phyloP scores from a whole-genome alignment of 2,797 vertebrate species.

The Galago senegalensis region DNA sequence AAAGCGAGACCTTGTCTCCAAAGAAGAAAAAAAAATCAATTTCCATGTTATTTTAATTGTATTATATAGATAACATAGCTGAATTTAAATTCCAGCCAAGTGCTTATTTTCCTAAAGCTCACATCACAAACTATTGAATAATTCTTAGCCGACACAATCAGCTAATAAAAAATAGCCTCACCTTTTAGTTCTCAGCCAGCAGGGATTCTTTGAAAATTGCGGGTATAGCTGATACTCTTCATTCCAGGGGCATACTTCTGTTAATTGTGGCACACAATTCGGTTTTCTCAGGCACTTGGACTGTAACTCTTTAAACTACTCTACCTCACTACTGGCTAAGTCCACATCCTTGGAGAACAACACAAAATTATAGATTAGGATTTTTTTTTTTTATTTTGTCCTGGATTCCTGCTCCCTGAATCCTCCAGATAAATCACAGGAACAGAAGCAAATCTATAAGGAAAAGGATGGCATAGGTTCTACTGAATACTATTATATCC shows the following conservation, averaged over 20 bases:
- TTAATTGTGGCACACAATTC: neutral
- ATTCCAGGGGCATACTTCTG: neutral
- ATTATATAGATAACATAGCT: neutral
- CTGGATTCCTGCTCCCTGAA: neutral
- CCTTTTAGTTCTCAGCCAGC: neutral
- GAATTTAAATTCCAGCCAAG: neutral
- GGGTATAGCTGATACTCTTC: neutral
- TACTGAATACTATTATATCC: neutral
- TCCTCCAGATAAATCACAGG: slow-evolving; percentile 4
- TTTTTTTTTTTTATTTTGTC: slow-evolving; percentile 35
- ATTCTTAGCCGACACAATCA: neutral
- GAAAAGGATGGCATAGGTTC: neutral
- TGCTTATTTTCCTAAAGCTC: neutral
- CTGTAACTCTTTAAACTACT: slow-evolving; percentile 27
- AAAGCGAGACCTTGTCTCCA: neutral
- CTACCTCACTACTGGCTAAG: slow-evolving; percentile 8
- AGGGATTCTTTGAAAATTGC: neutral
- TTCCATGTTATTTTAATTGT: neutral
- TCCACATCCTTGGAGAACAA: slow-evolving; percentile 8
- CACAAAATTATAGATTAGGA: slow-evolving; percentile 37
- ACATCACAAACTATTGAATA: neutral
- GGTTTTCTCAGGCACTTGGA: slow-evolving; percentile 17
- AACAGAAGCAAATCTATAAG: neutral
- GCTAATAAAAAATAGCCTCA: neutral
- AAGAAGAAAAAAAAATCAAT: neutral